Evolutionary conservation across 1,140 invertebrate genomes (phyloP).

Genomic region (Anastrepha ludens): DNA sequence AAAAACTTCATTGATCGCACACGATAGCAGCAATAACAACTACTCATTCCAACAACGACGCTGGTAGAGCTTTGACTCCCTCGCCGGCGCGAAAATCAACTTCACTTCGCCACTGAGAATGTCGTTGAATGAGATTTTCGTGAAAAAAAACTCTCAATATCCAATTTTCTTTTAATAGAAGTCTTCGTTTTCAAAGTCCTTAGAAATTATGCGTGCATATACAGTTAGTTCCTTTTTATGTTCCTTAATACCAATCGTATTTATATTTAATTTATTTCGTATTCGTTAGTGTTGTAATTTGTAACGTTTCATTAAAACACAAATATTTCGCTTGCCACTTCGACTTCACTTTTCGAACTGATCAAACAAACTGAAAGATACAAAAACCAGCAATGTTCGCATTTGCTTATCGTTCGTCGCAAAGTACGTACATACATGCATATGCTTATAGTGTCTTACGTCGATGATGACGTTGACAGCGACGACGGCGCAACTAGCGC

Average conservation of each 20-base stretch:
- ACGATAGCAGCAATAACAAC: background rate
- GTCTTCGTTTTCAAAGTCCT: background rate
- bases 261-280: conserved; percentile 1
- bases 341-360: conserved; percentile 60
- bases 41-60: background rate
- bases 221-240: background rate
- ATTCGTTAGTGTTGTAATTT: background rate
- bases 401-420: conserved; percentile 51
- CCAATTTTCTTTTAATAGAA: background rate
- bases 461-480: background rate
- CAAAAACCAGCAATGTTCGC: conserved; percentile 36
- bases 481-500: background rate
- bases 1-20: conserved; percentile 49
- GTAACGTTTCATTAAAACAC: background rate
- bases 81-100: background rate
- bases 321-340: conserved; percentile 49
- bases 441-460: background rate
- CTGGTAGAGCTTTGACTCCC: background rate
- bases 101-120: background rate
- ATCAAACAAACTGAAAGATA: conserved; percentile 60
- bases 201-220: background rate
- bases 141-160: background rate
- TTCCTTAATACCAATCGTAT: background rate
- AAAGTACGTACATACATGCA: background rate
- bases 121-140: background rate